Base-by-base conservation (phyloP, 2,888 invertebrate genomes). In the Brenthis ino region DNA sequence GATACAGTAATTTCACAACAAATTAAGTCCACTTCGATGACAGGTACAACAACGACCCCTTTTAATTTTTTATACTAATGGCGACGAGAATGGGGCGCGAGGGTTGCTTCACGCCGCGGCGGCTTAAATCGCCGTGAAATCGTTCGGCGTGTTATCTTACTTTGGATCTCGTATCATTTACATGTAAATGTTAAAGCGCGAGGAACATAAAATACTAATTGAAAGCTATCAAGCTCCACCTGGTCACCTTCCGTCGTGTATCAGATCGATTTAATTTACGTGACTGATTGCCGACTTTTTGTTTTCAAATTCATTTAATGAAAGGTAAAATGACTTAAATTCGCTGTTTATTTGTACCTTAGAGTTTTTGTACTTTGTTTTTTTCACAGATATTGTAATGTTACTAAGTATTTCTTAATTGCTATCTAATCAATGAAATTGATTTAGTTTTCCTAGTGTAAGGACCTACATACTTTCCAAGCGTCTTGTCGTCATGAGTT, bases 161-260 rank as follows among this genome's bases (percentile, higher is more conserved):
- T 63, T 51, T 53, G 14, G 63, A 63, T 63, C 63, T 13, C 37
- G 3, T 43, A 53, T 63, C 53, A 63, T 63, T 63, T 43, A 20
- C 53, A 53, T 54, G 63, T 63, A 63, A 54, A 53, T 63, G 37
- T n/a, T 43, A 43, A 63, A 63, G 24, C 63, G 50, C 51, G 63
- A 51, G 53, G 53, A 6, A 3, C 53, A n/a, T 6, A 13, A 3
- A 53, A n/a, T 6, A 54, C 37, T 63, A 63, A 63, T 63, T 63
- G 54, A 37, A 12, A 37, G 53, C 37, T 5, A 53, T 53, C 63
- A 63, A 14, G 51, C 54, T 43, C 51, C 63, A 63, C 53, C 63
- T 63, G 37, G 37, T 2, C 51, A 13, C 14, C 20, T 14, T 33
- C 53, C 37, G 11, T 3, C n/a, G 51, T 16, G 4, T 63, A 53